phyloP scores from a whole-genome alignment of 2,888 invertebrate genomes.

The Hyalella azteca region DNA sequence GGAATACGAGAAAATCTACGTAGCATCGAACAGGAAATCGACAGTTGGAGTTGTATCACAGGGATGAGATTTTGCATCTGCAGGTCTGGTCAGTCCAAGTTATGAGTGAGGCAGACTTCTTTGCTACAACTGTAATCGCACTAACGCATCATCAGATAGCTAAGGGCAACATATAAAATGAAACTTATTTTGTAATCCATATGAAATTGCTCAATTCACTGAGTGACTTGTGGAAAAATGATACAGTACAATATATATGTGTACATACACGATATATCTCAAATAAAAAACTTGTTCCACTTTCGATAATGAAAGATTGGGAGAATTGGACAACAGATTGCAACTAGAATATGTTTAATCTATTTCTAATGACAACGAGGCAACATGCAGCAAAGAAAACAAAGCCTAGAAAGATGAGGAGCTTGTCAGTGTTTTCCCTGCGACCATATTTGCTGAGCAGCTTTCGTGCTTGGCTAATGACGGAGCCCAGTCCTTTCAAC shows the following conservation, averaged over 20 bases:
- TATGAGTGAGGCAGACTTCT: no score
- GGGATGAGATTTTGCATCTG: no score
- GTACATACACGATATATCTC: background rate
- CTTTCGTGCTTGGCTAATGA: slow-evolving; percentile 65
- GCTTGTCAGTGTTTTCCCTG: slow-evolving; percentile 68
- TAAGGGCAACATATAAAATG: no score
- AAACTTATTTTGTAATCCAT: no score
- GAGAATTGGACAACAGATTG: no score
- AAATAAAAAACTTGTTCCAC: background rate
- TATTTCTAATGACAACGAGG: slow-evolving; percentile 55
- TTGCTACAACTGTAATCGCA: no score
- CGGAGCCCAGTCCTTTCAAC: slow-evolving; percentile 65
- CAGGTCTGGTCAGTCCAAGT: no score
- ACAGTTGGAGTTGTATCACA: no score
- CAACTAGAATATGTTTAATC: slow-evolving; percentile 46
- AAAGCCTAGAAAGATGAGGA: slow-evolving; percentile 64
- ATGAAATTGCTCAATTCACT: background rate
- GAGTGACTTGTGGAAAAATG: background rate
- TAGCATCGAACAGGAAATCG: no score
- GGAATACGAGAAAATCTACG: no score
- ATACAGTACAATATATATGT: background rate
- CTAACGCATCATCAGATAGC: no score
- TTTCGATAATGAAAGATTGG: no score
- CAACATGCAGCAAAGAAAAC: slow-evolving; percentile 64
- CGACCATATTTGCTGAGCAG: slow-evolving; percentile 68